These are phyloP conservation scores for Acleris literana DNA, from an alignment of 2,888 invertebrate genomes.

Conservation along the genomic window DNA sequence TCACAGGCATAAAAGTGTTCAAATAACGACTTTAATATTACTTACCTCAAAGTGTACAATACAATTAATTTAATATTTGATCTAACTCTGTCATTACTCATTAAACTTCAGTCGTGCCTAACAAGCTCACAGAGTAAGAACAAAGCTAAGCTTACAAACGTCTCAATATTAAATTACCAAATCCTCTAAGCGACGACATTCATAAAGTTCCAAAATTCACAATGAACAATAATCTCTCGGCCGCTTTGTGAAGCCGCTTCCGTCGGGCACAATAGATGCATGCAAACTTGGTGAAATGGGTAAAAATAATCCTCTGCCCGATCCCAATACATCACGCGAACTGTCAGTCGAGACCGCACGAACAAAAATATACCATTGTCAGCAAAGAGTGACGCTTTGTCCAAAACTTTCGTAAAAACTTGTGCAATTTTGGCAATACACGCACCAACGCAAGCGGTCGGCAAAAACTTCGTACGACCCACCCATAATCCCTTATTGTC, in stretches of 20 bases:
- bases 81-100: neutral
- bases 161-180: slow-evolving; percentile 62
- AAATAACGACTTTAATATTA: too few species aligned
- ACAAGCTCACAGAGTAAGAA: slow-evolving; percentile 30
- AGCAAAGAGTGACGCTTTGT: slow-evolving; percentile 68
- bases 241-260: slow-evolving; percentile 78
- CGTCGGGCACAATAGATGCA: slow-evolving; percentile 77
- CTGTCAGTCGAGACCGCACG: slow-evolving; percentile 81
- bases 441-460: slow-evolving; percentile 57
- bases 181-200: slow-evolving; percentile 54
- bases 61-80: neutral
- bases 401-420: slow-evolving; percentile 77
- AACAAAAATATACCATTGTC: slow-evolving; percentile 82
- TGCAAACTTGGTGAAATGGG: slow-evolving; percentile 82
- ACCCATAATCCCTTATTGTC: slow-evolving; percentile 48
- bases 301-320: slow-evolving; percentile 80
- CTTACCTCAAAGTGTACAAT: neutral
- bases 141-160: slow-evolving; percentile 48
- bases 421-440: slow-evolving; percentile 74
- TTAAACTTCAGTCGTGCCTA: neutral
- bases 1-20: too few species aligned
- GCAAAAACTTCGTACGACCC: slow-evolving; percentile 45
- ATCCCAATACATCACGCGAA: slow-evolving; percentile 81
- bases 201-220: slow-evolving; percentile 62
- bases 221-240: slow-evolving; percentile 70